Evolutionary conservation across 2,888 invertebrate species (phyloP).

Genomic region (Oeneis ivallda): DNA sequence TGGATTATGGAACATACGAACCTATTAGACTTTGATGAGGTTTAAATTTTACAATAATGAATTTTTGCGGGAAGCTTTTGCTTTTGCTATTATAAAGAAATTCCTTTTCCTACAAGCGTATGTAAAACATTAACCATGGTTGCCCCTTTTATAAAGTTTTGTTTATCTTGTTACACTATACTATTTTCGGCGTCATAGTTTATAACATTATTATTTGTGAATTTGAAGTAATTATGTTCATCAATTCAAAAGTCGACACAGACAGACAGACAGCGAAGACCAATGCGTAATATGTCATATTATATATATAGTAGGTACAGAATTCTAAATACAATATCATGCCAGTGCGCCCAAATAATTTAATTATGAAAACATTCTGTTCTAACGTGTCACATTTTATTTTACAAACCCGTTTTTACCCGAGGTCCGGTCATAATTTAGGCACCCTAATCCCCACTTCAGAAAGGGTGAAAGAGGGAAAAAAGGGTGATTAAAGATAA

Average conservation of each 20-base stretch:
- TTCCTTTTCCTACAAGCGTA: too few relatives aligned
- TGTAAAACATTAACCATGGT: too few relatives aligned
- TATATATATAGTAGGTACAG: not conserved
- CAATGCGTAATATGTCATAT: not conserved
- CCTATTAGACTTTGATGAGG: not conserved
- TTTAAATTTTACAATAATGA: not conserved
- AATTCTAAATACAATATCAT: constrained; percentile 1
- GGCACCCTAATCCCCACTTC: constrained; percentile 66
- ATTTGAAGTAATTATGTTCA: too few relatives aligned
- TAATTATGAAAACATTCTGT: constrained; percentile 44
- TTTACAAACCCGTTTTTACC: constrained; percentile 47
- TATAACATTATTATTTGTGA: too few relatives aligned
- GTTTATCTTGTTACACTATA: too few relatives aligned
- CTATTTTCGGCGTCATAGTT: too few relatives aligned
- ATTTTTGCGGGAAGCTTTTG: not conserved
- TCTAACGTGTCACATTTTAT: constrained; percentile 43
- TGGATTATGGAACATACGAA: constrained; percentile 13
- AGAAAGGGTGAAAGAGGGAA: constrained; percentile 65
- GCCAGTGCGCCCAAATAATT: constrained; percentile 11
- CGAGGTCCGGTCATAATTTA: constrained; percentile 60
- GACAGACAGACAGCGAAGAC: too few relatives aligned
- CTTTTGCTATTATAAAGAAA: not conserved
- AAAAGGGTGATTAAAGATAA: constrained; percentile 80
- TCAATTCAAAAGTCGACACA: too few relatives aligned
- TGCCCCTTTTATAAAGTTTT: too few relatives aligned